Evolutionary conservation across 2,888 invertebrate genomes (phyloP), one percentile per base, ranked within the genome.

Genomic region (Globia sparganii): DNA sequence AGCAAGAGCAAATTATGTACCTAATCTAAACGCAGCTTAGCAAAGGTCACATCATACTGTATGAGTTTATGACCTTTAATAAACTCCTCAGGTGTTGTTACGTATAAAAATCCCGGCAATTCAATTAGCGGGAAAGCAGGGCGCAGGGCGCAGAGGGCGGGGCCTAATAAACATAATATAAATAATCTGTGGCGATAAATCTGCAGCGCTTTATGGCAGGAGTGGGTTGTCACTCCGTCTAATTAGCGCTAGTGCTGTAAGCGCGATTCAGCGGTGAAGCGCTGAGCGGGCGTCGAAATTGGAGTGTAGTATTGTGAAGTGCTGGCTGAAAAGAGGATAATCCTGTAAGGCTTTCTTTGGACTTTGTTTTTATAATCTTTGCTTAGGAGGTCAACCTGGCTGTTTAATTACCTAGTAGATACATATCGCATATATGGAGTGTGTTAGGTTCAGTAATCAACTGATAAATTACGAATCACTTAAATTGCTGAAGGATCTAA

Each of bases 141-240:
- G 84, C 84, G 86, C 91, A 91, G 92, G 92, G 92, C 84, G 90
- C 89, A 92, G 92, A 92, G 94, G 95, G 95, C 93, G 94, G 93
- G 92, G 95, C 92, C 96, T 96, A 96, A 96, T 96, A 96, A 96
- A 96, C 96, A 96, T 96, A 96, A 96, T 96, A 96, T 96, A 96
- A 96, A 96, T 96, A 96, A 96, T 96, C 96, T 96, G 94, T 87
- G 93, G 94, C 95, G 95, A 96, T 96, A 96, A 96, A 96, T 96
- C 96, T 96, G 96, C 94, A 94, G 94, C 95, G 95, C 94, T 96
- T 96, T 96, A 96, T 95, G 96, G 94, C 94, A 93, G 95, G 96
- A 96, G 96, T 96, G 96, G 96, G 96, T 96, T 96, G 96, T 96
- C 96, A 96, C 96, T 96, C 92, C 89, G 94, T 93, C 96, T 96